phyloP scores from a whole-genome alignment of 2,113 vertebrate species.

The Cebidichthys violaceus region DNA sequence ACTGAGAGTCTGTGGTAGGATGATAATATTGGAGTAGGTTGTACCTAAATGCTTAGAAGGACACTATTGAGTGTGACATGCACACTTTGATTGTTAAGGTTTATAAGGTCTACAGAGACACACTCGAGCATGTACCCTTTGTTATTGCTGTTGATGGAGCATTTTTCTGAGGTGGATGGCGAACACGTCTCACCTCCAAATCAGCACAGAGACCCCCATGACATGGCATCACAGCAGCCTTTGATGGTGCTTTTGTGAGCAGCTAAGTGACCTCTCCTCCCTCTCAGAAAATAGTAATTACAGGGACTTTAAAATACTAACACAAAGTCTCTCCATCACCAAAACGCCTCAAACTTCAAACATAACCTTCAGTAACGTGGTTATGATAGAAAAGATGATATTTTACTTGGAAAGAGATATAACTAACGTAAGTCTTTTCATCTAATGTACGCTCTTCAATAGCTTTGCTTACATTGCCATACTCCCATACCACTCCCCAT shows the following conservation, averaged over 20 bases:
- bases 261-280: constrained; percentile 24
- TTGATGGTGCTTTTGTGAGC: constrained; percentile 43
- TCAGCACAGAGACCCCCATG: constrained; percentile 14
- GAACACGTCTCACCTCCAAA: neutral
- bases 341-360: neutral
- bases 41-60: neutral
- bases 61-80: neutral
- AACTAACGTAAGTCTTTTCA: neutral
- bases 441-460: neutral
- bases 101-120: neutral
- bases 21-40: neutral
- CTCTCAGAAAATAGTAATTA: constrained; percentile 42
- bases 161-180: constrained; percentile 22
- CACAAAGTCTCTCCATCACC: neutral
- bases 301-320: neutral
- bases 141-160: constrained; percentile 7
- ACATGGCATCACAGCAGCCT: constrained; percentile 19
- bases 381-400: neutral
- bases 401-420: neutral
- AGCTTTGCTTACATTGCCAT: neutral
- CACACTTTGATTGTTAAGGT: neutral
- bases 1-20: neutral
- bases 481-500: neutral
- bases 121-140: neutral
- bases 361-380: neutral